Evolutionary conservation across 2,888 invertebrate species (phyloP).

Genomic region (Incurvaria masculella): DNA sequence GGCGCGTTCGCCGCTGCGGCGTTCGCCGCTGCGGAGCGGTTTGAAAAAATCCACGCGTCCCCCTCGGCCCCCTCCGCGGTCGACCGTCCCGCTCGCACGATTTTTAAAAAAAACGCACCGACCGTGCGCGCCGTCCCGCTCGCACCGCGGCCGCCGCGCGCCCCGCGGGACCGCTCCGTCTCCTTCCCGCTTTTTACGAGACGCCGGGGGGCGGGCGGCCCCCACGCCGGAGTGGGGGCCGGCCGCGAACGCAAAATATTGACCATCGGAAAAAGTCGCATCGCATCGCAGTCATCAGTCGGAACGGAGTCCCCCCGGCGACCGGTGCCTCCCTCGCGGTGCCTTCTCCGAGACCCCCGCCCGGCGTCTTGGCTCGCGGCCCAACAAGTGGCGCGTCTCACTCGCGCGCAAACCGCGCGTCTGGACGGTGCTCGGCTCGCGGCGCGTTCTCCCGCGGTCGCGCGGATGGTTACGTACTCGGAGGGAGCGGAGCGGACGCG

Average conservation of each 20-base stretch:
- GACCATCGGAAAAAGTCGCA: constrained; percentile 59
- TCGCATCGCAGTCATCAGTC: constrained; percentile 59
- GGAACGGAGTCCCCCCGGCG: constrained; percentile 48
- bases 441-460: constrained; percentile 36
- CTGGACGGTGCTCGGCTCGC: constrained; percentile 38
- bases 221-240: constrained; percentile 33
- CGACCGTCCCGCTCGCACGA: constrained; percentile 40
- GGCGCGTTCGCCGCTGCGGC: constrained; percentile 48
- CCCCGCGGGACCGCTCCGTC: constrained; percentile 46
- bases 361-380: constrained; percentile 44
- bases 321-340: constrained; percentile 32
- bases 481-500: constrained; percentile 27
- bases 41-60: constrained; percentile 54
- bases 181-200: constrained; percentile 59
- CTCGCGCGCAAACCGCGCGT: constrained; percentile 34
- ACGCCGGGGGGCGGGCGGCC: constrained; percentile 43
- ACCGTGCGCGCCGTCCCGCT: constrained; percentile 51
- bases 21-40: constrained; percentile 52
- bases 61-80: constrained; percentile 30
- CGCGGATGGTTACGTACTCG: constrained; percentile 31
- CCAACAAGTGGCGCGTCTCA: constrained; percentile 44
- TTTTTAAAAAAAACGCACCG: constrained; percentile 59
- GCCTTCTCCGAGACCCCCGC: constrained; percentile 47
- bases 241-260: constrained; percentile 58
- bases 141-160: constrained; percentile 38